A percentile compares a stretch with the other conserved stretches of the same genome.
These are phyloP conservation scores for Bombyx mandarina DNA, from an alignment of 1,140 invertebrate genomes.

Conservation along the genomic window DNA sequence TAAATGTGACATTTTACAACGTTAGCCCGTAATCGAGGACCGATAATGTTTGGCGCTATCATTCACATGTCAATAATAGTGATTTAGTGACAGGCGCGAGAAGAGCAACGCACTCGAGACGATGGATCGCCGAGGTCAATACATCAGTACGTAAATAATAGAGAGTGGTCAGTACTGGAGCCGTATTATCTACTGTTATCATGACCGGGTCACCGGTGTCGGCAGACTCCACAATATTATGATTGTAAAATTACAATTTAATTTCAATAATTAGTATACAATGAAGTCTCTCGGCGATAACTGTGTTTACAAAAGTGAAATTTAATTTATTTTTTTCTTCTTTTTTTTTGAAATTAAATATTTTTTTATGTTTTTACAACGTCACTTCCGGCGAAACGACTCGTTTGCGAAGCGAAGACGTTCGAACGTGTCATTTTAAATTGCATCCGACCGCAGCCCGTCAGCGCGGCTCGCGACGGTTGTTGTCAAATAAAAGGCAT, in stretches of 20 bases:
- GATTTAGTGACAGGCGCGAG: constrained; percentile 24
- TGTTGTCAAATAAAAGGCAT: constrained; percentile 27
- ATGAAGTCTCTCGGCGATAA: constrained; percentile 62
- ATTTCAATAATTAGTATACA: constrained; percentile 60
- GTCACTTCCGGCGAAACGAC: constrained; percentile 39
- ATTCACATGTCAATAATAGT: constrained; percentile 26
- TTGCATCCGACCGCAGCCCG: constrained; percentile 46
- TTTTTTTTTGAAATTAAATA: too few species aligned
- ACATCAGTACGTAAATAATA: constrained; percentile 23
- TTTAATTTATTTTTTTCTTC: constrained; percentile 13
- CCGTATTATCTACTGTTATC: constrained; percentile 41
- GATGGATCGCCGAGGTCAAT: background rate
- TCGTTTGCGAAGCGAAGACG: constrained; percentile 30
- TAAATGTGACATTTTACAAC: constrained; percentile 47
- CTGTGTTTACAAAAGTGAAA: constrained; percentile 42
- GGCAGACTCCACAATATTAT: constrained; percentile 30
- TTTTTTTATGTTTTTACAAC: constrained; percentile 27
- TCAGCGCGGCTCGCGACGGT: constrained; percentile 58
- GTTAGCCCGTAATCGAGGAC: constrained; percentile 26
- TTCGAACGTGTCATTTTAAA: constrained; percentile 30
- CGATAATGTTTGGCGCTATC: constrained; percentile 38
- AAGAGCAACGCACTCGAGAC: background rate
- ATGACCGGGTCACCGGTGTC: constrained; percentile 31
- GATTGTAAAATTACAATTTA: constrained; percentile 59
- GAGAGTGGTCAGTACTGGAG: constrained; percentile 60